Base-by-base conservation (phyloP, 2,888 invertebrate genomes). In the Tuta absoluta region DNA sequence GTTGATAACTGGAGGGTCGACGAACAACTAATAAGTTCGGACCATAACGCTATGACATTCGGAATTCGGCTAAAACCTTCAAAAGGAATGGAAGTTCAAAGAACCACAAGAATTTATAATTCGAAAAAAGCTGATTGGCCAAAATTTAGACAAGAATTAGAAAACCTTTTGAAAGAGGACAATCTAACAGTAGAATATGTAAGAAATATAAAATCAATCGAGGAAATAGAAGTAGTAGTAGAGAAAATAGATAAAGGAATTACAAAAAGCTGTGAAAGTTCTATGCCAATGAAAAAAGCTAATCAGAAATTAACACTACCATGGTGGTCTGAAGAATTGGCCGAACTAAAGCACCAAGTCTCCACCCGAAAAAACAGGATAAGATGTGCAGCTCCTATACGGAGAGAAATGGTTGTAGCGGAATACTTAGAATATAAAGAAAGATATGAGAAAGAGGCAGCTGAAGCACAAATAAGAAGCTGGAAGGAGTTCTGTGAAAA, bases 401-500 rank as follows among this genome's bases (percentile, higher is more conserved):
- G 67, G 0, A 65, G 66, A 49, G 0, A 24, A 3, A 56, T 48
- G 17, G 62, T 63, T 0, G 59, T 66, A 0, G 56, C 37, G 1
- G 59, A 60, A 11, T 69, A 69, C 64, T 64, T 69, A 45, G 8
- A 63, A 28, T 7, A 41, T 0, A 67, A 67, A 28, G 61, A 63
- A 12, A 14, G 53, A 2, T 66, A 68, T n/a, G 63, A 66, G 14
- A 0, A 2, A 5, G 48, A 11, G 14, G 64, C 53, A 0, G 4
- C 8, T 2, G 51, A 53, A 11, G 67, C 66, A 1, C 63, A 64
- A 37, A 23, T 21, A 0, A 48, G 49, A 0, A 67, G 67, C 41
- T 67, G 68, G 68, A 65, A 64, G 57, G 60, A 51, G 4, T 67
- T 67, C 53, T 67, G 68, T 14, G n/a, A 14, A 0, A 66, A 53